Conservation (phyloP, 2,113 vertebrate genomes). For the Tor tambroides region DNA sequence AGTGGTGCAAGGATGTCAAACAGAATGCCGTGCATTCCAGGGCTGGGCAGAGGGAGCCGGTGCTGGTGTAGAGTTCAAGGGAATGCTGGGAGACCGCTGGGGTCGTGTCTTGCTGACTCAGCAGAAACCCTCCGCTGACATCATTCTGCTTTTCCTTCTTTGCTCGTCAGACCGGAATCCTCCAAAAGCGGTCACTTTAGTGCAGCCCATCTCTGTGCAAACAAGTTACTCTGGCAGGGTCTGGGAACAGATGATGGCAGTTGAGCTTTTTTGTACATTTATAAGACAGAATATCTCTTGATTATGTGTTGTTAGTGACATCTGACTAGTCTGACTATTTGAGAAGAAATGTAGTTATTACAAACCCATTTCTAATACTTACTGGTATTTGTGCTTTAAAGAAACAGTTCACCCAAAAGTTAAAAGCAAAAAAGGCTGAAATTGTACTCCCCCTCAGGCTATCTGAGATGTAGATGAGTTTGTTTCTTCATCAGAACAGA, state of each 20-base stretch:
- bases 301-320: neutral
- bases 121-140: neutral
- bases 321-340: neutral
- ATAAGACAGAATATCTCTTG: neutral
- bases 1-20: conserved; percentile 71
- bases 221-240: neutral
- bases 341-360: neutral
- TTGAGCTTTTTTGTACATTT: neutral
- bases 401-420: no score
- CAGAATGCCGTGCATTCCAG: conserved; percentile 76
- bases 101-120: conserved; percentile 27
- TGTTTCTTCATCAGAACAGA: no score
- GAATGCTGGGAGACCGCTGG: conserved; percentile 8
- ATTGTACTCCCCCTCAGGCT: no score
- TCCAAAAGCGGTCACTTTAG: neutral
- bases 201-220: neutral
- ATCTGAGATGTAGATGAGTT: no score
- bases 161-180: neutral
- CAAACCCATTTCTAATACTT: no score
- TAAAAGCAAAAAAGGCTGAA: no score
- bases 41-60: conserved; percentile 50
- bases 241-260: neutral
- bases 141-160: neutral
- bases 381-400: no score
- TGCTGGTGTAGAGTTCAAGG: conserved; percentile 49